Base-by-base conservation (phyloP, 2,888 invertebrate species). In the Falcaria lacertinaria region DNA sequence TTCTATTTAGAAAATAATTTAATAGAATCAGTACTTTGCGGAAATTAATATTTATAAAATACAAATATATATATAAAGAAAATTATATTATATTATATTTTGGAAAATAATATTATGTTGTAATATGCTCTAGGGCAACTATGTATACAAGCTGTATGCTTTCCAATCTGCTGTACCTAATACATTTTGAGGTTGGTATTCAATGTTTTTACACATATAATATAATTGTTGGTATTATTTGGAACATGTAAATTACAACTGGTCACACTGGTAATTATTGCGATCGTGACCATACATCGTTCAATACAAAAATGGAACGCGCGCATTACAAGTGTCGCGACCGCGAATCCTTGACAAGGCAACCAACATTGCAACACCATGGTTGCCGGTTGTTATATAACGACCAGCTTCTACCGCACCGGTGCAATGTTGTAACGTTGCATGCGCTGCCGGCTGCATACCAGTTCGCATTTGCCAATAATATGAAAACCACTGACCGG, bases 281-380 rank as follows among this genome's bases (percentile, higher is more conserved):
- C 45, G 57, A 49, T 52, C 57, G 50, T 60, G 60, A 60, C 63
- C 61, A 47, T 52, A 48, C 45, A 39, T 46, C 44, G 48, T 44
- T 38, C 50, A 38, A 47, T 41, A 60, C 60, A 35, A 50, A 56
- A 62, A 60, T 56, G 42, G 59, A 60, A 54, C 61, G 42, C 19
- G n/a, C 17, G 16, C 17, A 7, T 19, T 19, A 19, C 16, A 42
- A 52, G 43, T 48, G 49, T 43, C 51, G 45, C 49, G 61, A 60
- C 65, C 68, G 63, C 70, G 64, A 69, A 68, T 70, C 74, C 69
- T 68, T 63, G 47, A 57, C 62, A 64, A 64, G 62, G 62, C 60
- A 50, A 57, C 47, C 55, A 64, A 52, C 49, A 54, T 74, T 74
- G 44, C 73, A 49, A 60, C 61, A 70, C 44, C 52, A 51, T 54